These are phyloP conservation scores for Drosophila sechellia DNA, from an alignment of 1,140 invertebrate species.

Conservation along the genomic window DNA sequence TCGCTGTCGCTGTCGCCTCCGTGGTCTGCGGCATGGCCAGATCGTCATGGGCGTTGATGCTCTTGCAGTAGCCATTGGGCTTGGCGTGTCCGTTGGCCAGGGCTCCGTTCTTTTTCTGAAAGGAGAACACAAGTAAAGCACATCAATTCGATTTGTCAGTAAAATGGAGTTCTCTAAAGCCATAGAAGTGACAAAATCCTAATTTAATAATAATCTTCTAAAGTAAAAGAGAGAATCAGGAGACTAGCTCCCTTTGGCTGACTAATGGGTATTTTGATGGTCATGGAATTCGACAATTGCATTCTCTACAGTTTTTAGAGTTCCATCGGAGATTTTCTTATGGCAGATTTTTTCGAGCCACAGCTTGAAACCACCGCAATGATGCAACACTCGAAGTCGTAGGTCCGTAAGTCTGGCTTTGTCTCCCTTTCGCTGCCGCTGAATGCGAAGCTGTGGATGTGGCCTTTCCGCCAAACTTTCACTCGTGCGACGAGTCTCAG, in stretches of 20 bases:
- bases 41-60: conserved; percentile 77
- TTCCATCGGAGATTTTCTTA: neutral
- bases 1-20: conserved; percentile 22
- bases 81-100: conserved; percentile 69
- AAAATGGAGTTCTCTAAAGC: no score
- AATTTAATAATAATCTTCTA: no score
- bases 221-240: no score
- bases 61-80: conserved; percentile 74
- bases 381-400: conserved; percentile 50
- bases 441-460: conserved; percentile 26
- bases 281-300: no score
- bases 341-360: neutral
- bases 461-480: conserved; percentile 67
- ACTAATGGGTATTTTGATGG: no score
- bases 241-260: no score
- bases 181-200: no score
- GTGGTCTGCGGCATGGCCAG: conserved; percentile 59
- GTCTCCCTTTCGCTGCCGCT: conserved; percentile 23
- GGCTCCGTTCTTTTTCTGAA: conserved; percentile 63
- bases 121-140: neutral
- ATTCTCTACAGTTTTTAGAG: no score
- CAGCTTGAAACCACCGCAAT: conserved; percentile 10
- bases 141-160: neutral
- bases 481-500: conserved; percentile 51
- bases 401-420: conserved; percentile 46